These are phyloP conservation scores for Otolemur crassicaudatus DNA, from an alignment of 2,797 vertebrate genomes.

Conservation along the genomic window DNA sequence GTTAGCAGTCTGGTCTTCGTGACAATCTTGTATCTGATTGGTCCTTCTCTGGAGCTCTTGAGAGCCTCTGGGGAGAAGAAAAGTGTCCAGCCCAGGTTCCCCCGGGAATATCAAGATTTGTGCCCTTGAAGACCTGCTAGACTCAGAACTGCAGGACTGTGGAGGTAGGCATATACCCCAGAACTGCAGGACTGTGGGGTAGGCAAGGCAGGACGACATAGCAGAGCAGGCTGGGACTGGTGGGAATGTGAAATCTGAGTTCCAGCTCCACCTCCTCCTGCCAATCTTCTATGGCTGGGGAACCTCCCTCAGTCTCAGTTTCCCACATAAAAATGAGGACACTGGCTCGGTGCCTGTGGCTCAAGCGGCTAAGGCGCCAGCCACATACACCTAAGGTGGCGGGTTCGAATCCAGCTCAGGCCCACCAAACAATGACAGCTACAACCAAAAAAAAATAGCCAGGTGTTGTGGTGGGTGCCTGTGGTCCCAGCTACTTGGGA, in stretches of 20 bases:
- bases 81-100: not conserved
- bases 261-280: not conserved
- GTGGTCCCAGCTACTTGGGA: no score
- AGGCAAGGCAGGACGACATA: not conserved
- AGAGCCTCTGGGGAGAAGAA: not conserved
- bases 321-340: not conserved
- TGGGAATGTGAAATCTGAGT: not conserved
- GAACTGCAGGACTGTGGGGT: not conserved
- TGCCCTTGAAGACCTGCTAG: not conserved
- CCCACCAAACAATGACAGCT: no score
- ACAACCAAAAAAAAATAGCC: no score
- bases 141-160: not conserved
- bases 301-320: conserved; percentile 9
- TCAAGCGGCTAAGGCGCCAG: no score
- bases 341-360: no score
- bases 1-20: not conserved
- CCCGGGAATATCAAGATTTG: not conserved
- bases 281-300: no score
- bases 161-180: no score
- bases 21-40: not conserved
- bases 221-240: not conserved
- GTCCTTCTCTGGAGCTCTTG: not conserved
- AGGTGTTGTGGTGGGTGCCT: no score
- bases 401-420: no score
- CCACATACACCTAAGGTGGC: no score